Conservation (phyloP, 2,888 invertebrate species). For the Sinohyriopsis cumingii region DNA sequence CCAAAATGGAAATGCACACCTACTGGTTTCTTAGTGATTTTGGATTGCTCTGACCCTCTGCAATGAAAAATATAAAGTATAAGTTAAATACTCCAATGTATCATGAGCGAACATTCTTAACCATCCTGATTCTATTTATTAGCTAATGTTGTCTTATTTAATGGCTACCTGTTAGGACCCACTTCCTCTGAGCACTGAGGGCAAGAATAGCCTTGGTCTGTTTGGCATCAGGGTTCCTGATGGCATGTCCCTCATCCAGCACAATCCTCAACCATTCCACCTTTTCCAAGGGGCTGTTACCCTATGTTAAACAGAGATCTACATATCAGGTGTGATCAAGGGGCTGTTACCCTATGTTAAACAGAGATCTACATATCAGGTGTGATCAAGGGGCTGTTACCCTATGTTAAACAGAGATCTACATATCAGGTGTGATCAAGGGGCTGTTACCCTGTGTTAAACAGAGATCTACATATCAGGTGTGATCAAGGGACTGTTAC, state of each 20-base stretch:
- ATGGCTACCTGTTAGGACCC: slow-evolving; percentile 52
- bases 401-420: slow-evolving; percentile 3
- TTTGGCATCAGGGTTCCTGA: slow-evolving; percentile 99
- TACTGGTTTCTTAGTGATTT: too few species aligned
- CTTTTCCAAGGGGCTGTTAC: slow-evolving; percentile 70
- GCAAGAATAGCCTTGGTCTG: slow-evolving; percentile 83
- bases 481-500: too few species aligned
- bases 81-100: too few species aligned
- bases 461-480: background rate
- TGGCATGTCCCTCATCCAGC: slow-evolving; percentile 98
- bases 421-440: slow-evolving; percentile 15
- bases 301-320: slow-evolving; percentile 3
- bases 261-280: slow-evolving; percentile 99
- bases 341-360: slow-evolving; percentile 18
- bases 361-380: background rate
- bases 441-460: slow-evolving; percentile 18
- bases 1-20: too few species aligned
- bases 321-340: slow-evolving; percentile 15
- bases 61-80: too few species aligned
- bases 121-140: too few species aligned
- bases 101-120: too few species aligned
- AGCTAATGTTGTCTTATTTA: too few species aligned
- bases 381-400: slow-evolving; percentile 29
- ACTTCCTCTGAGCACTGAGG: slow-evolving; percentile 51
- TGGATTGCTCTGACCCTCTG: too few species aligned